These are phyloP conservation scores for Oxyura jamaicensis DNA, from an alignment of 2,113 vertebrate genomes.

Conservation along the genomic window DNA sequence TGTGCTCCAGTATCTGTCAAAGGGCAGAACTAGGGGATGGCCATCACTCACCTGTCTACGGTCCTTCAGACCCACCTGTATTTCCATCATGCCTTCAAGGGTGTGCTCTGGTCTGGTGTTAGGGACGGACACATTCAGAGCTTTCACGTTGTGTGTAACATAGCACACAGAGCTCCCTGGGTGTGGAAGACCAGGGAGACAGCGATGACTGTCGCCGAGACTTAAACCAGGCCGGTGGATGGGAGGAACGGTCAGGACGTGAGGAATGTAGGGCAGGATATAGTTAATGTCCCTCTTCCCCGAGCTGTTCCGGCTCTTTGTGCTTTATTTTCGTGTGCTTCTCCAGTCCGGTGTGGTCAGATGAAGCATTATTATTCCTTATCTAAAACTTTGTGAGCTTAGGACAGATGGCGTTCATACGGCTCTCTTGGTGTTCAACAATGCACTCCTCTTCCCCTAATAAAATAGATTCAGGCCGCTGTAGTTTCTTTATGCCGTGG, in stretches of 20 bases:
- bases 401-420: not conserved
- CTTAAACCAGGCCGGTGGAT: not conserved
- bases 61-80: not conserved
- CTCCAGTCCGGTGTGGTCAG: not conserved
- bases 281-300: not conserved
- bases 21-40: not conserved
- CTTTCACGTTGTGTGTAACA: not conserved
- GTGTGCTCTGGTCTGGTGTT: not conserved
- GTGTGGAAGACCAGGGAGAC: not conserved
- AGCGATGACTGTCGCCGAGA: not conserved
- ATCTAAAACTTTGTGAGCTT: not conserved
- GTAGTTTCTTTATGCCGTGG: slow-evolving; percentile 35
- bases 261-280: slow-evolving; percentile 8
- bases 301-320: not conserved
- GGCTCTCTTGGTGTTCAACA: not conserved
- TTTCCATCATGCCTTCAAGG: not conserved
- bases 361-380: not conserved
- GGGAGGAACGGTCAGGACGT: not conserved
- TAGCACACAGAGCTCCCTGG: not conserved
- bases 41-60: not conserved
- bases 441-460: not conserved
- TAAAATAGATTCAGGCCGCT: not conserved
- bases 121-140: not conserved
- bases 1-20: not conserved
- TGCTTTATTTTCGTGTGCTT: not conserved